Base-by-base conservation (phyloP, 2,888 invertebrate genomes). In the Rhamphomyia laevipes region DNA sequence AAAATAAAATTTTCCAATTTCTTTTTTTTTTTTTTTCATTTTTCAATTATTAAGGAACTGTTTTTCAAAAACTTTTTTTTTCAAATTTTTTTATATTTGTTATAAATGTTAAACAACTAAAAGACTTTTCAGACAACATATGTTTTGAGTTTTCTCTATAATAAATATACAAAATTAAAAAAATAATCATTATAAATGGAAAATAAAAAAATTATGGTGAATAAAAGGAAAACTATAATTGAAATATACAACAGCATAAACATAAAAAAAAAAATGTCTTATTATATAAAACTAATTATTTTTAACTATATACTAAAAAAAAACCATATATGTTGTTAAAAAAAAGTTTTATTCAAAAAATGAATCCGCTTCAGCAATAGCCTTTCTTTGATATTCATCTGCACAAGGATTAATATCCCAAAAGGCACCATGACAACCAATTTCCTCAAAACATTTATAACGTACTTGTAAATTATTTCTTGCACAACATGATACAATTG, bases 331-430 rank as follows among this genome's bases (percentile, higher is more conserved):
- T 7, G 5, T 27, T 27, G 2, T 13, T 21, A 41, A 23, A 4
- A 42, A 42, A 13, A n/a, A 7, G 15, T 45, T 44, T 46, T 43
- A 42, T 37, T 53, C 40, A 45, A 54, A 53, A 46, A 50, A 58
- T 49, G 41, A 42, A 18, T 67, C 55, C 27, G 69, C 77, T 2
- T 74, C 71, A 15, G 66, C 68, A 23, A 80, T 62, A 12, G 85
- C 84, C 1, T 15, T 15, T 12, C 23, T 3, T 27, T 27, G 21
- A 21, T 21, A 42, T 23, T n/a, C 4, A 13, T 74, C 74, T 7
- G 79, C 77, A 63, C 88, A 89, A 0, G 86, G 86, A 61, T 81
- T 82, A 0, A 67, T 58, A 54, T 80, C 85, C 75, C 86, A 86
- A 68, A 84, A 85, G 46, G 79, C 77, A 0, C 84, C 84, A 1